Evolutionary conservation across 2,888 invertebrate species (phyloP), one percentile per base, ranked within the genome.

Genomic region (Epinotia ramella): DNA sequence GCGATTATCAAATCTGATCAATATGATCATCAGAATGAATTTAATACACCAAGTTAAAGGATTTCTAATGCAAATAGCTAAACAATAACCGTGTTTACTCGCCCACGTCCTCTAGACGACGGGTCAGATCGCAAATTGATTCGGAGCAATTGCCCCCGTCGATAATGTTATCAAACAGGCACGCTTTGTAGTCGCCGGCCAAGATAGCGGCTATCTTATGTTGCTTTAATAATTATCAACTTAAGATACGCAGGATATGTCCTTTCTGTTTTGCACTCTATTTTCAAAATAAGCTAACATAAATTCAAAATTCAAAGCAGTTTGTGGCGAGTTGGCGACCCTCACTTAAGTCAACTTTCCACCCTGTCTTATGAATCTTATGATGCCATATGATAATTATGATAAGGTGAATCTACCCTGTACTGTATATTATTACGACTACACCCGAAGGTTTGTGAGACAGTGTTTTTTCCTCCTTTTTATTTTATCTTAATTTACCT

Each of bases 41-140:
- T 53, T 7, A 6, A n/a, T n/a, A 53, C 53, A 6, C 53, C 53
- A 53, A n/a, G 16, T n/a, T 53, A n/a, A n/a, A 53, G 53, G 53
- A 18, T 28, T 62, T 60, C 18, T 49, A n/a, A 28, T 40, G 46
- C 44, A n/a, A 66, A 57, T 24, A 49, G 18, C 53, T 71, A 60
- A 72, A 72, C 71, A 76, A 75, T 71, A 71, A 67, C 4, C 63
- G 72, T 76, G 76, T 76, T 76, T 76, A 76, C 67, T 57, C 66
- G 62, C 57, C 77, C 80, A 76, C 78, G 73, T 71, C 74, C 78
- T 77, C 76, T 75, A 78, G 78, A 82, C 80, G 77, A 73, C 70
- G 81, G 89, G 89, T 90, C 89, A 86, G 78, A 78, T 85, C 83
- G 86, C 88, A 86, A 91, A 91, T 91, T 91, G 90, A 91, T 89